Base-by-base conservation (phyloP, 1,140 invertebrate genomes). In the Elymnias hypermnestra region DNA sequence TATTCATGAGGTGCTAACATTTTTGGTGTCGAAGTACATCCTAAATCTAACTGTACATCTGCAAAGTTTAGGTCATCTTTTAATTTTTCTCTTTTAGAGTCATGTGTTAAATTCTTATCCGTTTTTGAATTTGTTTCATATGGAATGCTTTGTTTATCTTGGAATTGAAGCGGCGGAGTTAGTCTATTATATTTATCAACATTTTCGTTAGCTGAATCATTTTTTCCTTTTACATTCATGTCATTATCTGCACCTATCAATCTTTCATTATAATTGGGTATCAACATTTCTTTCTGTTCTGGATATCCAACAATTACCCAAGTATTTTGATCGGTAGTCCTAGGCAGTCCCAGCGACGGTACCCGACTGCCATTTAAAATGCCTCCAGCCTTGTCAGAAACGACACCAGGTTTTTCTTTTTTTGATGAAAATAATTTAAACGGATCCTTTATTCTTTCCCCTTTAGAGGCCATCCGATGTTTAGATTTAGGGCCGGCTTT, bases 11-110 rank as follows among this genome's bases (percentile, higher is more conserved):
- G 74, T 26, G 73, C 64, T 29, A 87, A 52, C 67, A 83, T 82
- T 70, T 87, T 87, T 26, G 86, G 86, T 35, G 86, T 87, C 0
- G 86, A 87, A 1, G 81, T 86, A 56, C 82, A 87, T 25, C 74
- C 82, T 46, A 83, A 52, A 57, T 86, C 76, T 51, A 86, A 54
- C 49, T 85, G 81, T 13, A 76, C 55, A 39, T 87, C 84, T 23
- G 52, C 55, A 29, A 86, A 87, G 42, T 79, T 68, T 9, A 76
- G 53, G 19, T 82, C 75, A 3, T 63, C 71, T 76, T 85, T 85
- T 75, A 85, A 83, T 44, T 85, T 85, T 46, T 83, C 82, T 47
- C 79, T 64, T 64, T 85, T 85, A 5, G 82, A 74, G 43, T 85
- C 82, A 31, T 85, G 77, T 14, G 69, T 72, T 44, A 83, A 55